A percentile compares a stretch with the other conserved stretches of the same genome.
Conservation (phyloP, 2,888 invertebrate genomes). For the Apotomis betuletana region DNA sequence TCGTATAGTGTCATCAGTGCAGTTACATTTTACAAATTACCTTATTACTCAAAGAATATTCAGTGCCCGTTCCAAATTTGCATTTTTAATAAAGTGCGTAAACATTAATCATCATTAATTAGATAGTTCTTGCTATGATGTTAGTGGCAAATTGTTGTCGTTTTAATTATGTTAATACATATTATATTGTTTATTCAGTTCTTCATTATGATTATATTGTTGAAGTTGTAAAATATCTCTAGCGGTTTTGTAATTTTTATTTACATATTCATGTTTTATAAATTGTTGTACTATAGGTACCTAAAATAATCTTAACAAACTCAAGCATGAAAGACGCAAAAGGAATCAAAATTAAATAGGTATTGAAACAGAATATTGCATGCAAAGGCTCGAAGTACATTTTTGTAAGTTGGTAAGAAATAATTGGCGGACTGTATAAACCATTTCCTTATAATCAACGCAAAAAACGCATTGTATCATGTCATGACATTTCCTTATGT, state of each 20-base stretch:
- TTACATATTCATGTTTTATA: no score
- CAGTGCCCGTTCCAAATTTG: constrained; percentile 58
- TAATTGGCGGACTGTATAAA: background rate
- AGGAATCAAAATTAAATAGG: no score
- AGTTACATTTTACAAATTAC: constrained; percentile 65
- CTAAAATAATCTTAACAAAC: no score
- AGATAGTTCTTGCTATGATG: constrained; percentile 48
- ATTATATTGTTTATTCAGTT: background rate
- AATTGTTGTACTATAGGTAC: no score
- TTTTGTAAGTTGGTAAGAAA: background rate
- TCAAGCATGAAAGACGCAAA: no score
- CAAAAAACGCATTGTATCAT: background rate
- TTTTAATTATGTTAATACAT: constrained; percentile 32
- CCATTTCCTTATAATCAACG: background rate
- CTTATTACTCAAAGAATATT: constrained; percentile 64
- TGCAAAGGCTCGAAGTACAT: no score
- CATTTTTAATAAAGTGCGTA: constrained; percentile 65
- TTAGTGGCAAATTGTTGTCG: constrained; percentile 21
- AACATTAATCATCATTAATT: constrained; percentile 71
- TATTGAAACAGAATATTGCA: no score
- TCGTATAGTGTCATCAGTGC: constrained; percentile 61
- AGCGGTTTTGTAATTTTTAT: no score
- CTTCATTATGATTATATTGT: background rate
- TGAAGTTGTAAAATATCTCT: no score
- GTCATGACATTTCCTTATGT: background rate